phyloP scores from a whole-genome alignment of 2,113 vertebrate genomes.

The Rhipidura dahli region DNA sequence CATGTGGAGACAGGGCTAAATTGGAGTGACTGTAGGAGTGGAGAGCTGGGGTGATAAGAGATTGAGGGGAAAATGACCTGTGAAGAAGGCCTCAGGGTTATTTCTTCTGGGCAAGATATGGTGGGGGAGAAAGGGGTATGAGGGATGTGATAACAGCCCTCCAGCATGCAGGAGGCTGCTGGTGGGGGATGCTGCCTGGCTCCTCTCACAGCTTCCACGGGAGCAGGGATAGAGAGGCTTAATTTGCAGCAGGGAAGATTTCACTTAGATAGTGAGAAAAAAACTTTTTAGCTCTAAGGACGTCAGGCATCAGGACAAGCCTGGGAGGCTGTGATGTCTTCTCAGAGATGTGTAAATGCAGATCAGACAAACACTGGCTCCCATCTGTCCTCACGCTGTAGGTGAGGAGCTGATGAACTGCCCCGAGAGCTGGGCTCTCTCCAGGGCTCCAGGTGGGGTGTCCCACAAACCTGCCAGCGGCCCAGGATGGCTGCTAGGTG shows the following conservation, averaged over 20 bases:
- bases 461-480: not conserved
- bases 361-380: not conserved
- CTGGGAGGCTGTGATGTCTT: not conserved
- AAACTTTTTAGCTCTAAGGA: not conserved
- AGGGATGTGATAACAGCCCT: not conserved
- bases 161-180: not conserved
- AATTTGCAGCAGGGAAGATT: constrained; percentile 16
- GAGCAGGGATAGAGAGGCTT: not conserved
- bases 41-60: not conserved
- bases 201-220: not conserved
- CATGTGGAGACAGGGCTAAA: not conserved
- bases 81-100: not conserved
- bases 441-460: not conserved
- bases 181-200: not conserved
- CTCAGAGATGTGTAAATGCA: not conserved
- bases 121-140: not conserved
- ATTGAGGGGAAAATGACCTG: not conserved
- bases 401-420: not conserved
- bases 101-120: constrained; percentile 6
- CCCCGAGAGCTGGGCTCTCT: not conserved
- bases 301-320: not conserved
- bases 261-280: not conserved
- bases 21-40: not conserved
- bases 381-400: not conserved
- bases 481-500: not conserved